Conservation (phyloP, 1,140 invertebrate species). For the Akabosia matsudoensis region DNA sequence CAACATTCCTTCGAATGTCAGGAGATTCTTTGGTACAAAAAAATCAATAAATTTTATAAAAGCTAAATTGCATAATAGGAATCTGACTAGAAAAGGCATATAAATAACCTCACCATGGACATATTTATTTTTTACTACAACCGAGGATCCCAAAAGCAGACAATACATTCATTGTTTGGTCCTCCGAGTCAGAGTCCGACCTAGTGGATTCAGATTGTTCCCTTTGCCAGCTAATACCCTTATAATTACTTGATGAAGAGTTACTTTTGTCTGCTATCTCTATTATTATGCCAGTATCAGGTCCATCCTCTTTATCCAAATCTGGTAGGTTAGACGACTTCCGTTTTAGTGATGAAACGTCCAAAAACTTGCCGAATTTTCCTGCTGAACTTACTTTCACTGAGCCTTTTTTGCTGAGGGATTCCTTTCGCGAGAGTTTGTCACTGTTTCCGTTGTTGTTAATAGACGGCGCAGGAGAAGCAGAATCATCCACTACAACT, state of each 20-base stretch:
- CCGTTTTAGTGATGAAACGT: not conserved
- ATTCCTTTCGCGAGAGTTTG: not conserved
- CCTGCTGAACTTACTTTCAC: not conserved
- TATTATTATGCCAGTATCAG: not conserved
- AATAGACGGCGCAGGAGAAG: not conserved
- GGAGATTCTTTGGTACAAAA: no score
- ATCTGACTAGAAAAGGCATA: no score
- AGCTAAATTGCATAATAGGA: no score
- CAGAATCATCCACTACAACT: not conserved
- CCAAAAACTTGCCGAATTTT: not conserved
- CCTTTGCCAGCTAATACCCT: not conserved
- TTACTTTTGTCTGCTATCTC: not conserved
- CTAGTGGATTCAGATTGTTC: not conserved
- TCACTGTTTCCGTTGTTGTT: not conserved
- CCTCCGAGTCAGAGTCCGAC: not conserved
- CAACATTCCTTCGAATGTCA: no score
- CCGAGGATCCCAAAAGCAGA: not conserved
- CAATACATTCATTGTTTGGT: not conserved
- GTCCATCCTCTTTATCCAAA: not conserved
- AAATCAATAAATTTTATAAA: no score
- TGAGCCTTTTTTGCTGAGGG: not conserved
- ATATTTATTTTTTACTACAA: not conserved
- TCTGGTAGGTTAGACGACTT: not conserved
- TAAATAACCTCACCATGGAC: not conserved
- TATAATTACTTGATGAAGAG: not conserved